Conservation (phyloP, 2,113 vertebrate genomes). For the Parotia lawesii region DNA sequence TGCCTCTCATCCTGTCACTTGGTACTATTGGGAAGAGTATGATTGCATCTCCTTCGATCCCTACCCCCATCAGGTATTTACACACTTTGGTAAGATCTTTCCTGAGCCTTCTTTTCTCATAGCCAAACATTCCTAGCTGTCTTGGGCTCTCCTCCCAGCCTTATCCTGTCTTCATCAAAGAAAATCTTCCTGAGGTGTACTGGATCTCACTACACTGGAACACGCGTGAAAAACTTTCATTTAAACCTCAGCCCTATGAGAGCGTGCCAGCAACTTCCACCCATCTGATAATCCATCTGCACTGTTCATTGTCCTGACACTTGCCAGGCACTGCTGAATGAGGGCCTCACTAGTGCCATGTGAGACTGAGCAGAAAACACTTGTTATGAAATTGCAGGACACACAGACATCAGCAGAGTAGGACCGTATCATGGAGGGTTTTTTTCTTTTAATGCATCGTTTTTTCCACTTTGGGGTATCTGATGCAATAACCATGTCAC, state of each 20-base stretch:
- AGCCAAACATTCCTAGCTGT: neutral
- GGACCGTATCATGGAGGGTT: neutral
- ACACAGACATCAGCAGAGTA: neutral
- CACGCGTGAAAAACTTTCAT: accelerated
- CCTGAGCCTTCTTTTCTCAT: neutral
- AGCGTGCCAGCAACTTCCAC: neutral
- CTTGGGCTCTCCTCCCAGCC: neutral
- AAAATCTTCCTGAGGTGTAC: neutral
- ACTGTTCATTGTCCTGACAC: neutral
- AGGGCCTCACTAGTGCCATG: neutral
- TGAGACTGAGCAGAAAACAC: neutral
- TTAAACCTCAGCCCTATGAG: neutral
- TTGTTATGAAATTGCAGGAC: neutral
- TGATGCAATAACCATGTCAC: conserved; percentile 39
- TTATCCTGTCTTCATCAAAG: neutral
- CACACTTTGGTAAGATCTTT: neutral
- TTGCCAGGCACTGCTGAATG: neutral
- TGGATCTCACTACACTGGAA: neutral
- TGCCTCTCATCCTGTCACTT: neutral
- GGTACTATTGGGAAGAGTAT: neutral
- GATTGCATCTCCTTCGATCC: neutral
- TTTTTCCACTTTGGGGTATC: conserved; percentile 32
- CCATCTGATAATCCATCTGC: neutral
- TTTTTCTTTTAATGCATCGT: neutral
- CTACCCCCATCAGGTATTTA: neutral